phyloP scores from a whole-genome alignment of 2,888 invertebrate genomes.

The Agonopterix arenella region DNA sequence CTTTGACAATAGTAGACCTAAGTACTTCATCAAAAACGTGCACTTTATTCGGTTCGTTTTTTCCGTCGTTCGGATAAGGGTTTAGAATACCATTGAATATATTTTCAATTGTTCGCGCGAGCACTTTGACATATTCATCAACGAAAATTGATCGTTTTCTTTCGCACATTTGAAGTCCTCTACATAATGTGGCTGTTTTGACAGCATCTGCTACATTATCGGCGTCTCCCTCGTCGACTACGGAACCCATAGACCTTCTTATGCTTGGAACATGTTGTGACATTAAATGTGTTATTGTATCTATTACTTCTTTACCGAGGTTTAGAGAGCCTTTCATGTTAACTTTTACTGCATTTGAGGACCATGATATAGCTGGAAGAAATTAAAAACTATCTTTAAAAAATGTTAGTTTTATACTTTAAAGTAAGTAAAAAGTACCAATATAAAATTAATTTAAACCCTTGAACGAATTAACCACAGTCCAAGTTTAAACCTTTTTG shows the following conservation, averaged over 20 bases:
- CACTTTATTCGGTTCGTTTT: slow-evolving; percentile 2
- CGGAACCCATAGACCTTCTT: slow-evolving; percentile 20
- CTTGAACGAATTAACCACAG: too few species aligned
- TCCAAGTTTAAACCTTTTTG: too few species aligned
- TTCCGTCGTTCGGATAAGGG: slow-evolving; percentile 11
- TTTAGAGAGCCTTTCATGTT: slow-evolving; percentile 49
- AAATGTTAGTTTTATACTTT: not conserved
- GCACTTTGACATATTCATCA: slow-evolving; percentile 37
- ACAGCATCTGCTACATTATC: slow-evolving; percentile 9
- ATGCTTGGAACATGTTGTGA: slow-evolving; percentile 9
- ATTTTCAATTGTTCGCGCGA: slow-evolving; percentile 31
- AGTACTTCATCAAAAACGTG: not conserved
- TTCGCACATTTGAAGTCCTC: slow-evolving; percentile 36
- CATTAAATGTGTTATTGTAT: slow-evolving; percentile 33
- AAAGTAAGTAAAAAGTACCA: slow-evolving; percentile 2
- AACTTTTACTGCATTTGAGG: slow-evolving; percentile 36
- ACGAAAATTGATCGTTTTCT: slow-evolving; percentile 24
- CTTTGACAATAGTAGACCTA: slow-evolving; percentile 20
- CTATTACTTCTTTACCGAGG: slow-evolving; percentile 49
- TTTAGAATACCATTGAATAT: slow-evolving; percentile 29
- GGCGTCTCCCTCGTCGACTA: slow-evolving; percentile 10
- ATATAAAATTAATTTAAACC: not conserved
- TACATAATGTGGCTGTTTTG: slow-evolving; percentile 33
- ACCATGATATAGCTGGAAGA: slow-evolving; percentile 27
- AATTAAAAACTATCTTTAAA: slow-evolving; percentile 3